phyloP scores from a whole-genome alignment of 2,113 vertebrate genomes.

The Hylia prasina region DNA sequence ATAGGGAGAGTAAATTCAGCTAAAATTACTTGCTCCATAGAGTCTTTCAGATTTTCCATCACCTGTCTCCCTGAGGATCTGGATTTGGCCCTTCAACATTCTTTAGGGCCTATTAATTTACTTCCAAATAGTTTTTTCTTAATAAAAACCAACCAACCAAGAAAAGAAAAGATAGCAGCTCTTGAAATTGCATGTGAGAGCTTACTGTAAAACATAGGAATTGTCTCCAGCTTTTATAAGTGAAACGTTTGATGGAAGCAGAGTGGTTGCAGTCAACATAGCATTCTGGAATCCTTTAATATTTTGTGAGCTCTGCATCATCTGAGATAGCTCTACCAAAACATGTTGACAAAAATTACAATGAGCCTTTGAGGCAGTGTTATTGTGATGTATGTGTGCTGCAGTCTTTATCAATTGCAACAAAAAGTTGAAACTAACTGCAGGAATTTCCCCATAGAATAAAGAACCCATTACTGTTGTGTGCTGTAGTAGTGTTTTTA shows the following conservation, averaged over 20 bases:
- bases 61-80: neutral
- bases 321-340: neutral
- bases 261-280: neutral
- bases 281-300: neutral
- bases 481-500: neutral
- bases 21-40: neutral
- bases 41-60: neutral
- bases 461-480: neutral
- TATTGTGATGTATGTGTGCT: neutral
- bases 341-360: neutral
- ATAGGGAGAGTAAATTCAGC: neutral
- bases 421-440: neutral
- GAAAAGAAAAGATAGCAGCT: neutral
- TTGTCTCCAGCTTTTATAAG: neutral
- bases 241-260: neutral
- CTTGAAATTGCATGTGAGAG: neutral
- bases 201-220: neutral
- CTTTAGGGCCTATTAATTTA: neutral
- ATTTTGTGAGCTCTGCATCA: neutral
- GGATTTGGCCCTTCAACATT: neutral
- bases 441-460: neutral
- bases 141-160: neutral
- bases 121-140: neutral
- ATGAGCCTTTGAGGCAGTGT: neutral
- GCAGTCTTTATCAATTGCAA: neutral